Conservation (phyloP, 2,113 vertebrate species). For the Lasiurus cinereus region DNA sequence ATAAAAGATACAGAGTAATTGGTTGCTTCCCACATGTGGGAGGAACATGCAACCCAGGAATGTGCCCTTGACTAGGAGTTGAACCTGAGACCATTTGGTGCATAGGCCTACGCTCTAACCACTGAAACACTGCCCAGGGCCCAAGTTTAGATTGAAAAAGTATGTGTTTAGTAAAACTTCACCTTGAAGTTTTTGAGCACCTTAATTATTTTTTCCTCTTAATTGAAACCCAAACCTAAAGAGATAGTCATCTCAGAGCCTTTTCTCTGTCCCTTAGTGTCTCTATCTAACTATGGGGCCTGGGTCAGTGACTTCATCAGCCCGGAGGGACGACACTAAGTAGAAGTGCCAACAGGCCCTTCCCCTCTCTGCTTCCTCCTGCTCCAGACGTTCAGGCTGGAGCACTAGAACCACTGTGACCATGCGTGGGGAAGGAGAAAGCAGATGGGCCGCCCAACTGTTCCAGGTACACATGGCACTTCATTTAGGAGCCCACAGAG, state of each 20-base stretch:
- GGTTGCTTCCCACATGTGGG: too few relatives aligned
- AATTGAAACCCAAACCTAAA: not conserved
- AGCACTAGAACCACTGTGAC: not conserved
- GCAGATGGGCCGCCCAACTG: not conserved
- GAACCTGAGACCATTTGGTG: too few relatives aligned
- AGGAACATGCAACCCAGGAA: too few relatives aligned
- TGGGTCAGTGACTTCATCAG: too few relatives aligned
- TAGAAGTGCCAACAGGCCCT: not conserved
- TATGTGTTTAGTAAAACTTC: not conserved
- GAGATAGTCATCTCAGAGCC: not conserved
- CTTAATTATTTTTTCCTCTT: not conserved
- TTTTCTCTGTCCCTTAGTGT: not conserved
- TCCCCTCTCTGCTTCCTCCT: not conserved
- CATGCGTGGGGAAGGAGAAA: not conserved
- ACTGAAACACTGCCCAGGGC: too few relatives aligned
- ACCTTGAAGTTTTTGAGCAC: not conserved
- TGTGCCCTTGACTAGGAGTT: too few relatives aligned
- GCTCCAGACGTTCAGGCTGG: not conserved
- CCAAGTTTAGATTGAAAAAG: not conserved
- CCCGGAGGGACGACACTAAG: not conserved
- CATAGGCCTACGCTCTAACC: too few relatives aligned
- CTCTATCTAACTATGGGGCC: not conserved
- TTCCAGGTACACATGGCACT: not conserved
- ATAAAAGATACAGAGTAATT: too few relatives aligned
- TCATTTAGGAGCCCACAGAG: not conserved